These are phyloP conservation scores for Ceuthmochares aereus DNA, from an alignment of 2,113 vertebrate genomes.

Conservation along the genomic window DNA sequence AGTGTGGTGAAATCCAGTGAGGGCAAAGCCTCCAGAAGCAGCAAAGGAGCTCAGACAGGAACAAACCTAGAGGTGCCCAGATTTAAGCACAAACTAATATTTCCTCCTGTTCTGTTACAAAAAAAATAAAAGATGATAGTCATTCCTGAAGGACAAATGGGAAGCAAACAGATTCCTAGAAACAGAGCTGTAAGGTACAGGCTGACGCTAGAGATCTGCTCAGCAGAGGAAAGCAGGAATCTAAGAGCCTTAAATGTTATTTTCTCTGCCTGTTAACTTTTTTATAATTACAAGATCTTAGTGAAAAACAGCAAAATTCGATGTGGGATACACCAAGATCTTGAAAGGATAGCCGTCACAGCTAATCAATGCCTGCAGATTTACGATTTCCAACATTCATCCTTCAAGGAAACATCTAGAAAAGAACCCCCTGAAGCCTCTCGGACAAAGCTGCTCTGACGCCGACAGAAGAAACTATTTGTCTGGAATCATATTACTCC, in stretches of 20 bases:
- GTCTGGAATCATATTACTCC: neutral
- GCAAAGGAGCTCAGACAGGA: neutral
- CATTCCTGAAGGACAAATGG: neutral
- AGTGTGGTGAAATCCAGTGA: neutral
- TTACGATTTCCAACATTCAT: neutral
- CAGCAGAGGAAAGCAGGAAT: neutral
- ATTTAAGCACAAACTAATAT: neutral
- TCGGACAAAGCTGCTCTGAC: neutral
- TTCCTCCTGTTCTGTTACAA: neutral
- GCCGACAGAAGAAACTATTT: neutral
- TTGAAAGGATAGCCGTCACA: fast-evolving
- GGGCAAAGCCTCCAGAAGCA: neutral
- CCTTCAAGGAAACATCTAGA: slow-evolving; percentile 12
- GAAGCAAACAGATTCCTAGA: neutral
- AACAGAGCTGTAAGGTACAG: neutral
- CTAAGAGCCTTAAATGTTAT: neutral
- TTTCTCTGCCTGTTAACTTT: neutral
- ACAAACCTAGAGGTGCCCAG: neutral
- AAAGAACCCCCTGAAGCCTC: neutral
- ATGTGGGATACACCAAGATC: fast-evolving
- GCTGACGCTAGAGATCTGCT: neutral
- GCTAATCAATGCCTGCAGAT: neutral
- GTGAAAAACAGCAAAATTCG: neutral
- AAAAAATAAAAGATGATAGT: neutral
- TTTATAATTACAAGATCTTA: neutral